Base-by-base conservation (phyloP, 2,888 invertebrate species). In the Ashinkailepas kermadecensis region DNA sequence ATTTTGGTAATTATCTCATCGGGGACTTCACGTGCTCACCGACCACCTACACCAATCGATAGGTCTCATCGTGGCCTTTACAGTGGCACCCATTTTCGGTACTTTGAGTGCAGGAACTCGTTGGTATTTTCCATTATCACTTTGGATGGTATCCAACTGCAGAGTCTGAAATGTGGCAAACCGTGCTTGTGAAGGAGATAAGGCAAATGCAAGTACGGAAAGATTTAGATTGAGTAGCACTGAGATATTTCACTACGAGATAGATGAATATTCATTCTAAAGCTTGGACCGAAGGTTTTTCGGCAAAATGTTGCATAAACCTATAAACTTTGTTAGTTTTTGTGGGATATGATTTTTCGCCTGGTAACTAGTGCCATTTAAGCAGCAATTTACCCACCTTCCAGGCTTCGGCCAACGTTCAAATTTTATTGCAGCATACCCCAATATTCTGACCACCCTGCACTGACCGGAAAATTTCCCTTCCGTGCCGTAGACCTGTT, bases 101-200 rank as follows among this genome's bases (percentile, higher is more conserved):
- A 18, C 7, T 18, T 15, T 8, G 7, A 15, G 7, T 15, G 13
- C 62, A 1, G 18, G 15, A 18, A 18, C 8, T 62, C 1, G 13
- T 1, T 3, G 8, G 18, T 62, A 62, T 15, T 62, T 18, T 9
- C 62, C 13, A 12, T 62, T 65, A 23, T 23, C 23, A 65, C 65
- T 65, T 65, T 65, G 65, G 65, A 65, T 65, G 12, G n/a, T 23
- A n/a, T 65, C 65, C 65, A 65, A 65, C n/a, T 65, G 23, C n/a
- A 12, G 10, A 6, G 18, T 0, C n/a, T 23, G 23, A 23, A 65
- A 65, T 23, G n/a, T 9, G 65, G 8, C 65, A n/a, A 23, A 23
- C 7, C n/a, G 65, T 65, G 65, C 65, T 65, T 65, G 65, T 65
- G 65, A 65, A 23, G 23, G 18, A 10, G 23, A 9, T 8, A 65